These are phyloP conservation scores for Okamejei kenojei DNA, from an alignment of 2,797 vertebrate genomes.

Conservation along the genomic window DNA sequence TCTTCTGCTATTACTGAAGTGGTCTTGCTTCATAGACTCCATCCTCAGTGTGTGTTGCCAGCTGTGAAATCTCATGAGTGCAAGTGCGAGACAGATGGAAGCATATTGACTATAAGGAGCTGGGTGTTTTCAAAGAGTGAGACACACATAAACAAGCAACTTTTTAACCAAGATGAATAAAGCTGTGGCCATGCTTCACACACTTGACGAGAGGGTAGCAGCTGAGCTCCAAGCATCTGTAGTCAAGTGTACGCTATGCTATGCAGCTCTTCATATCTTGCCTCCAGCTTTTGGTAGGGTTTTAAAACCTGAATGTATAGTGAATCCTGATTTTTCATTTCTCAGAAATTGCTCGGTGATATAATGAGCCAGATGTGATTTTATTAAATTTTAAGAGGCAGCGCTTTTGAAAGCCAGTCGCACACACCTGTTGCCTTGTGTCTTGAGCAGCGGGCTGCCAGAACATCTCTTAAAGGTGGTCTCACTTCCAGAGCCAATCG, in stretches of 20 bases:
- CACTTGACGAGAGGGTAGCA: background rate
- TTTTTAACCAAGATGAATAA: constrained; percentile 21
- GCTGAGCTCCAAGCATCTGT: background rate
- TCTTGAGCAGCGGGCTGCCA: background rate
- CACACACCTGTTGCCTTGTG: background rate
- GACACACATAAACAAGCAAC: constrained; percentile 12
- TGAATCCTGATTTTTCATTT: constrained; percentile 9
- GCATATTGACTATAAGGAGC: constrained; percentile 30
- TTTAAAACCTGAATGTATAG: constrained; percentile 1
- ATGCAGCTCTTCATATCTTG: background rate
- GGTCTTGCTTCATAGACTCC: constrained; percentile 19
- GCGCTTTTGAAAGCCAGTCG: background rate
- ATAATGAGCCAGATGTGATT: background rate
- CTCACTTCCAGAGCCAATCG: background rate
- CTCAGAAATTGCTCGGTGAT: background rate
- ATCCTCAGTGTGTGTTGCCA: constrained; percentile 31
- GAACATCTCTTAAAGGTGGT: background rate
- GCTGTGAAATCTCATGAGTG: constrained; percentile 34
- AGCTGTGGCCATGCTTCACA: background rate
- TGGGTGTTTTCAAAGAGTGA: constrained; percentile 32
- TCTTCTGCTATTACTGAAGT: background rate
- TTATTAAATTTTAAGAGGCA: background rate
- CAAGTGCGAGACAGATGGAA: constrained; percentile 36
- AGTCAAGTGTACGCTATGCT: background rate
- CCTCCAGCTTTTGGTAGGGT: background rate